Percentiles rank a stretch among this genome's conserved stretches.
phyloP scores from a whole-genome alignment of 2,888 invertebrate species.

The Eurytoma californica region DNA sequence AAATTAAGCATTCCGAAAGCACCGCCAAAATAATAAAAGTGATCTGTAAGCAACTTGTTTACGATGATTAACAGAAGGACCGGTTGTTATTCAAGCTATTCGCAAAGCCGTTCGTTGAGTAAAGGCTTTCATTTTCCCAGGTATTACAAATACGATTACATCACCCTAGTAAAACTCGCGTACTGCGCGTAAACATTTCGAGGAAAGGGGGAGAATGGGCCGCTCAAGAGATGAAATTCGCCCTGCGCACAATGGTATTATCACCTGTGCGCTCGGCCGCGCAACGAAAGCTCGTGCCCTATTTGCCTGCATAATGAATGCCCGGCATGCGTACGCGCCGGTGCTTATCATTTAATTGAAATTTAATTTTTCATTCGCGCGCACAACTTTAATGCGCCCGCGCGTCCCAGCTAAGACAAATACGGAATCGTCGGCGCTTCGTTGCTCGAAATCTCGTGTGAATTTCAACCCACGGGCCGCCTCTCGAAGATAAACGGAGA shows the following conservation, averaged over 20 bases:
- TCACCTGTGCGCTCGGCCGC: background rate
- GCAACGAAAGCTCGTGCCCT: background rate
- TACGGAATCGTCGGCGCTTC: background rate
- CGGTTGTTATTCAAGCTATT: too few species aligned
- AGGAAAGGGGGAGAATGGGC: background rate
- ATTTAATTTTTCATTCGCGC: background rate
- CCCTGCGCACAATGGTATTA: background rate
- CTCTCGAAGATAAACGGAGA: background rate
- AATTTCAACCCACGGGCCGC: background rate
- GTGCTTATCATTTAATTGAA: slow-evolving; percentile 14
- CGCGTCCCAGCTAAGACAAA: background rate
- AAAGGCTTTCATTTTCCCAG: too few species aligned
- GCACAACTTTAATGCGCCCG: background rate
- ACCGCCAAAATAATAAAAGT: too few species aligned
- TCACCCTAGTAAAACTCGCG: slow-evolving; percentile 8
- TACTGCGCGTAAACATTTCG: background rate
- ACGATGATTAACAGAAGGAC: too few species aligned
- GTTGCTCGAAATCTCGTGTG: background rate
- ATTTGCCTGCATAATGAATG: slow-evolving; percentile 23
- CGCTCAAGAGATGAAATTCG: slow-evolving; percentile 14
- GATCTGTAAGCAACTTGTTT: too few species aligned
- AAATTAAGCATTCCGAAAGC: too few species aligned
- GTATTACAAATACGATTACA: background rate
- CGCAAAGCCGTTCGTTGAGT: too few species aligned
- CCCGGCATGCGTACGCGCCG: background rate